Evolutionary conservation across 2,797 vertebrate genomes (phyloP), one percentile per base, ranked within the genome.

Genomic region (Ctenopoma multispine): DNA sequence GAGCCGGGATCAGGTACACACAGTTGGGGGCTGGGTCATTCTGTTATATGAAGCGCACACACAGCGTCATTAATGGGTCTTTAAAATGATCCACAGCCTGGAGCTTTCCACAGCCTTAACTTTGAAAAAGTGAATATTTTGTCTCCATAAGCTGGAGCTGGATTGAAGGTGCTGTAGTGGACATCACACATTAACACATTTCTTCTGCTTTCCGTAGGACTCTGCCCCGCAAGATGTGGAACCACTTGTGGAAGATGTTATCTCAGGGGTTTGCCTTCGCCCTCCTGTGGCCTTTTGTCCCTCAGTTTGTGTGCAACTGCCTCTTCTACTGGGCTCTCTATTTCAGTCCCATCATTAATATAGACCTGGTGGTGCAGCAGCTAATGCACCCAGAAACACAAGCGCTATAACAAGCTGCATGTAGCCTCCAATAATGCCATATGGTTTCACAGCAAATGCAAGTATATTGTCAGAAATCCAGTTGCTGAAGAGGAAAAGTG

Each of bases 281-380:
- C 34, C 86, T 98, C 73, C 91, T 99, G 84, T 99, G 97, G 97
- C 97, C 96, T 75, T 91, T 99, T 34, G 92, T 97, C 77, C 97
- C 97, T 21, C 96, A 97, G 82, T 98, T 99, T 87, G 88, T 97
- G 69, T 97, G 97, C 92, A 97, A 97, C 82, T 97, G 96, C 88
- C 86, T 97, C 66, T 98, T 99, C 92, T 98, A 98, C 91, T 98
- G 96, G 97, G 96, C 94, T 29, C 93, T 99, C 70, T 99, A 97
- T 89, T 96, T 98, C 90, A 96, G 94, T 76, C 97, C 96, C 60
- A 93, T 99, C 56, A 96, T 97, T 81, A 97, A 98, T 72, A 97
- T 98, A 51, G 96, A 98, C 89, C 91, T 96, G 31, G 94, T 98
- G 66, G 95, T 98, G 69, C 96, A 96, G 87, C 95, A 97, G 79